These are phyloP conservation scores for Scomber japonicus DNA, from an alignment of 2,113 vertebrate species.

Conservation along the genomic window DNA sequence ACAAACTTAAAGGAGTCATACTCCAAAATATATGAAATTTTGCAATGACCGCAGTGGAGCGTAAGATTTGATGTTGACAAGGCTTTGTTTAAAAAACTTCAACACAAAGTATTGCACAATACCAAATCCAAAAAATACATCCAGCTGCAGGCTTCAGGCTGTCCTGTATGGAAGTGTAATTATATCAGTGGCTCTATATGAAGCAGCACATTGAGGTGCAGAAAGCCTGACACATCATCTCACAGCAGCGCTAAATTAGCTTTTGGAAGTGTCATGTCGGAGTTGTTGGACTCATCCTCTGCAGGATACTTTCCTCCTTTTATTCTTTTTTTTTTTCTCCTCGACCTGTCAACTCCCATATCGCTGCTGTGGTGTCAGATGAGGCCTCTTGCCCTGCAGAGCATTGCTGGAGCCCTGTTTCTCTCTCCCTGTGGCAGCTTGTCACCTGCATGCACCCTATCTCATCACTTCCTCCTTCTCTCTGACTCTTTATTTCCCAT, in stretches of 20 bases:
- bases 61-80: slow-evolving; percentile 48
- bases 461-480: slow-evolving; percentile 45
- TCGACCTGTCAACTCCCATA: slow-evolving; percentile 80
- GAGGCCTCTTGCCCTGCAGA: slow-evolving; percentile 62
- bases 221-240: slow-evolving; percentile 61
- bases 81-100: slow-evolving; percentile 53
- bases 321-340: slow-evolving; percentile 4
- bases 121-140: not conserved
- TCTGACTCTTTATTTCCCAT: slow-evolving; percentile 51
- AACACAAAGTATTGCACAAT: slow-evolving; percentile 38
- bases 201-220: slow-evolving; percentile 56
- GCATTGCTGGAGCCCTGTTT: slow-evolving; percentile 43
- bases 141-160: not conserved
- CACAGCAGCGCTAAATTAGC: slow-evolving; percentile 80
- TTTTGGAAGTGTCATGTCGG: slow-evolving; percentile 79
- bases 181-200: slow-evolving; percentile 56
- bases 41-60: slow-evolving; percentile 29
- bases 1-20: slow-evolving; percentile 1
- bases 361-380: slow-evolving; percentile 69
- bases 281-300: slow-evolving; percentile 74
- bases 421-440: slow-evolving; percentile 56
- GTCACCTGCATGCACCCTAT: slow-evolving; percentile 63
- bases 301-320: slow-evolving; percentile 48
- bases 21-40: slow-evolving; percentile 1
- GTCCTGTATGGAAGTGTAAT: slow-evolving; percentile 64